Evolutionary conservation across 2,113 vertebrate species (phyloP), one percentile per base, ranked within the genome.

Genomic region (Misgurnus mizolepis): DNA sequence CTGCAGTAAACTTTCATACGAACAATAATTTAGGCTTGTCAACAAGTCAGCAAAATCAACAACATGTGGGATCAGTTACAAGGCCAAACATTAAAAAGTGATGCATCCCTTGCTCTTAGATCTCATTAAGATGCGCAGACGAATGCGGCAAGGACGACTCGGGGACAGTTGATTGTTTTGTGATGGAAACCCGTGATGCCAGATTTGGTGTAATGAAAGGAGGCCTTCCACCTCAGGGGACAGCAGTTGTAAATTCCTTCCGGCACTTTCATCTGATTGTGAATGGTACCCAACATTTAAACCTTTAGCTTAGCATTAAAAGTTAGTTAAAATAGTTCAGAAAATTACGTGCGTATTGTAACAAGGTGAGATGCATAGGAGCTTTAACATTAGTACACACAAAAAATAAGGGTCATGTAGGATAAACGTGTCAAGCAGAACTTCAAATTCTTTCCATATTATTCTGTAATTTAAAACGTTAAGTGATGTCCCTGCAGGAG

Each of bases 191-290:
- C 76, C 49, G 18, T 50, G 71, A 75, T 65, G 60, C 73, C 18
- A 68, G 69, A 83, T 78, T 80, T 74, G 79, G 77, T 10, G 69
- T 80, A 80, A 78, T 66, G 77, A 65, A 80, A 86, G 56, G 45
- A 86, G 77, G 62, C 43, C 50, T 56, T 65, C 0, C 61, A 78
- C 56, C 80, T 85, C 80, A 60, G 60, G 79, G 84, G 79, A 85
- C 76, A 83, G 79, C 80, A 82, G 83, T 88, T 79, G 87, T 88
- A 87, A 86, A 88, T 88, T 87, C 87, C 84, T 79, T 56, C 72
- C 76, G 77, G 77, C 9, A 0, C 22, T 68, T 55, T 66, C 27
- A 49, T 82, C 68, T 71, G 60, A 76, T 41, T 81, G 71, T 67
- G 69, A 77, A 78, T 83, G 53, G 60, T 55, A 61, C 60, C 5